Evolutionary conservation across 2,113 vertebrate species (phyloP), one percentile per base, ranked within the genome.

Genomic region (Gopherus evgoodei): DNA sequence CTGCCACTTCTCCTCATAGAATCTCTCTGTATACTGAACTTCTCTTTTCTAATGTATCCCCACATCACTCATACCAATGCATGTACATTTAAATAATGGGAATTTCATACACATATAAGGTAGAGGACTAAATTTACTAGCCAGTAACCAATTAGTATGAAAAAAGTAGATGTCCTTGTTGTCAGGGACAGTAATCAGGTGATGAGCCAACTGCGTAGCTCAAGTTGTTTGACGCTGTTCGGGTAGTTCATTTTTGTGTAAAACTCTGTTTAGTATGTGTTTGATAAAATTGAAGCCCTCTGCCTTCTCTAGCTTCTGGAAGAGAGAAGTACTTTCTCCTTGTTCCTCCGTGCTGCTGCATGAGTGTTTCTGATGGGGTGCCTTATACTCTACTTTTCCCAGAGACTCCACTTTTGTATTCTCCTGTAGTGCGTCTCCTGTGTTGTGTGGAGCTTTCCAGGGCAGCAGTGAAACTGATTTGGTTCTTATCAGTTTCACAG

Each of bases 21-120:
- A 94, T 96, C 87, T 81, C 83, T 91, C 88, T 96, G 57, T 87
- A 82, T 90, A 93, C 90, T 92, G 88, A 94, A 95, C 88, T 96
- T 95, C 90, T 94, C 88, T 87, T 94, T 91, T 87, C 65, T 96
- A 91, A 96, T 96, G 29, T 84, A 85, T 96, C 90, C n/a, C 42
- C 79, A 53, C 19, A 22, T 81, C 93, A 96, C 96, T 91, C 94
- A 91, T 88, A 90, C 80, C n/a, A 83, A 80, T 92, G 92, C 86
- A 90, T 96, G 95, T 96, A 93, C 88, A 86, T 86, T 42, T 49
- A 27, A 94, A 75, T 83, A 91, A 88, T 92, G 81, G 92, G 88
- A 96, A 49, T 21, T 69, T 87, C 94, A 86, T 92, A 87, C 95
- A 29, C 87, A 80, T 79, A 25, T 94, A 87, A 94, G 57, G 78